Conservation (phyloP, 2,888 invertebrate genomes). For the Reticulitermes lucifugus region DNA sequence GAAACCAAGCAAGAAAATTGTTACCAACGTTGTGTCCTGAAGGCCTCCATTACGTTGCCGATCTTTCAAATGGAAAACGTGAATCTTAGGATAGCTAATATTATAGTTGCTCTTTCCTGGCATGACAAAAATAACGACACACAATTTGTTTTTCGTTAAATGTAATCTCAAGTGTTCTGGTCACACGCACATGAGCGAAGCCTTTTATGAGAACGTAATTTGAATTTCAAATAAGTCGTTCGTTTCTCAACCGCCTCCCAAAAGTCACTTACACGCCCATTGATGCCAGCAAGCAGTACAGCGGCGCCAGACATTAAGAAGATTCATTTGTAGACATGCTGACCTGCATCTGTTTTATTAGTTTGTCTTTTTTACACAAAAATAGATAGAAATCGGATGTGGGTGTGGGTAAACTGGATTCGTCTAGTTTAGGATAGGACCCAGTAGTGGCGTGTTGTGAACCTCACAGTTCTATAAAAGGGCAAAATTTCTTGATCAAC, state of each 20-base stretch:
- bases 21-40: neutral
- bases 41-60: neutral
- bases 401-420: too few relatives aligned
- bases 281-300: conserved; percentile 7
- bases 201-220: conserved; percentile 41
- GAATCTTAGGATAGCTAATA: conserved; percentile 21
- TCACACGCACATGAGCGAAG: conserved; percentile 26
- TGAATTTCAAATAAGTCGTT: conserved; percentile 43
- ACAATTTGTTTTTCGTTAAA: conserved; percentile 18
- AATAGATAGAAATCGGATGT: too few relatives aligned
- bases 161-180: neutral
- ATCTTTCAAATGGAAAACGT: neutral
- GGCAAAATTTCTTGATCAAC: too few relatives aligned
- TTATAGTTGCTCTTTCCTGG: conserved; percentile 9
- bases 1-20: neutral
- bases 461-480: too few relatives aligned
- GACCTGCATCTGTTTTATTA: too few relatives aligned
- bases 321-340: neutral
- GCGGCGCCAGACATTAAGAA: conserved; percentile 3
- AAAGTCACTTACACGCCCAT: conserved; percentile 44
- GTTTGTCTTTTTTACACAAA: too few relatives aligned
- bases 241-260: conserved; percentile 25
- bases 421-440: too few relatives aligned
- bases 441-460: too few relatives aligned
- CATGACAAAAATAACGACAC: neutral